Percentiles rank a stretch among this genome's conserved stretches.
phyloP scores from a whole-genome alignment of 2,797 vertebrate genomes.

The Sebastes jordani region DNA sequence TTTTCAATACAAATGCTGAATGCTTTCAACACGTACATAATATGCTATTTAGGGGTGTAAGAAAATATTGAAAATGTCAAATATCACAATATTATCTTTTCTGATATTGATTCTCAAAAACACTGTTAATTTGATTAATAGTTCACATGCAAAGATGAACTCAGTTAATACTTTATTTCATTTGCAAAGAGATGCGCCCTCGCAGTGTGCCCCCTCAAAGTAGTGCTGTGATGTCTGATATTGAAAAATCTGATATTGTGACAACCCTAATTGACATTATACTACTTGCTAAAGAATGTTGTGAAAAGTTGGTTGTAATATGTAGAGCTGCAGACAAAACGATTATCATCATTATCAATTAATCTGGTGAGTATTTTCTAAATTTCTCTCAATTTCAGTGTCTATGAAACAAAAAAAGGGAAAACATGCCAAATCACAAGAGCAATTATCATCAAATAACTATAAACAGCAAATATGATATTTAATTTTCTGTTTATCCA shows the following conservation, averaged over 20 bases:
- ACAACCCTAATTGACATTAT: not conserved
- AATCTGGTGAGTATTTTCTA: not conserved
- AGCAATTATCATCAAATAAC: not conserved
- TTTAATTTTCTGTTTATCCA: not conserved
- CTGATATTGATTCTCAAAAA: too few relatives aligned
- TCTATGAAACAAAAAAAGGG: not conserved
- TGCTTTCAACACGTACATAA: not conserved
- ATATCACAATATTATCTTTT: too few relatives aligned
- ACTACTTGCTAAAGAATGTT: not conserved
- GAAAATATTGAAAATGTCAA: too few relatives aligned
- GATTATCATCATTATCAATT: not conserved
- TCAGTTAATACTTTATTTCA: too few relatives aligned
- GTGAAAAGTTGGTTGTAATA: not conserved
- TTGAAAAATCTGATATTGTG: too few relatives aligned
- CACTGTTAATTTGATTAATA: too few relatives aligned
- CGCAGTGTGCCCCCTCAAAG: too few relatives aligned
- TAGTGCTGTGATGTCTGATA: too few relatives aligned
- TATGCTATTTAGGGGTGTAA: too few relatives aligned
- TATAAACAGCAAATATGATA: not conserved
- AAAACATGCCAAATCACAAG: not conserved
- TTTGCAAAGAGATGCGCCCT: too few relatives aligned
- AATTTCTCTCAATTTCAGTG: not conserved
- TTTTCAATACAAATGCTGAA: not conserved
- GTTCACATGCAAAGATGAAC: too few relatives aligned
- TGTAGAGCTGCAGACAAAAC: too few relatives aligned